A percentile compares a stretch with the other conserved stretches of the same genome.
These are phyloP conservation scores for Astropecten irregularis DNA, from an alignment of 53 echinoderm and acorn worm species.

Conservation along the genomic window DNA sequence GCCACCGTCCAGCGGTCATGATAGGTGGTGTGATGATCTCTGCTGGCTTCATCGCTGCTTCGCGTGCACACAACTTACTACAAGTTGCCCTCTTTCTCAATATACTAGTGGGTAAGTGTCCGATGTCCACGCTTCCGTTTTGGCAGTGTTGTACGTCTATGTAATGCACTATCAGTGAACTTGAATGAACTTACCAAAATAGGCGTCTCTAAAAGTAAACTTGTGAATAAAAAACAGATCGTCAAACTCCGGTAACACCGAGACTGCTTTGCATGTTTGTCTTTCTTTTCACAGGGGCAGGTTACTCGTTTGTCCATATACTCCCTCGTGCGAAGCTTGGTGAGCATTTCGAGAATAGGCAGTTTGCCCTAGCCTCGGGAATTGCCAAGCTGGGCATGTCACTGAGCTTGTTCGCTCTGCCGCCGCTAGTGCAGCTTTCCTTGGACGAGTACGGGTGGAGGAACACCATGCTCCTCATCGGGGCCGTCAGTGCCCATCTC, in stretches of 20 bases:
- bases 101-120: neutral
- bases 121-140: too few relatives aligned
- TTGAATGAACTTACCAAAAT: too few relatives aligned
- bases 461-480: neutral
- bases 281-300: neutral
- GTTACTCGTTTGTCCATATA: neutral
- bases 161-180: too few relatives aligned
- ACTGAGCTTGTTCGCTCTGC: neutral
- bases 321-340: constrained; percentile 4
- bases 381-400: neutral
- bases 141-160: too few relatives aligned
- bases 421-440: neutral
- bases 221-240: too few relatives aligned
- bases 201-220: too few relatives aligned
- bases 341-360: neutral
- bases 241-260: too few relatives aligned
- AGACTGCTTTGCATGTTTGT: too few relatives aligned
- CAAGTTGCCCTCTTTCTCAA: neutral
- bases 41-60: neutral
- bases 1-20: neutral
- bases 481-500: neutral
- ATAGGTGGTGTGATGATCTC: neutral
- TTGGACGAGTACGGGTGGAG: neutral
- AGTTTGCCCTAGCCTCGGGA: constrained; percentile 3
- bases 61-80: neutral